These are phyloP conservation scores for Sceliomorpha sp. DNA, from an alignment of 2,888 invertebrate species.

Conservation along the genomic window DNA sequence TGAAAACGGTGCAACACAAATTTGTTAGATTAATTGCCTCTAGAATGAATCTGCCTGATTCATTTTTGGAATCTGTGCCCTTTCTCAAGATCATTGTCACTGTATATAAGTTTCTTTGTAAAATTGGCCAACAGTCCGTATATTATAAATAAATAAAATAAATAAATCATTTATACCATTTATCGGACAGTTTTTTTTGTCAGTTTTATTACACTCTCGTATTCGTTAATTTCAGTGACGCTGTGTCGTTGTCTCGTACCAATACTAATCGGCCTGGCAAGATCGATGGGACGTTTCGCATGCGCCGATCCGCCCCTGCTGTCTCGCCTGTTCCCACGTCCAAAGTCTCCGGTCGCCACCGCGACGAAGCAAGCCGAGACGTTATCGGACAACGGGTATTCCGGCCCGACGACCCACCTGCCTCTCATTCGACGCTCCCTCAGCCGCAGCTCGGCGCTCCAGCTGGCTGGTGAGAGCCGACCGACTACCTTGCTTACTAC, in stretches of 20 bases:
- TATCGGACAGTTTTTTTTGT: too few species aligned
- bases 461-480: slow-evolving; percentile 79
- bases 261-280: slow-evolving; percentile 90
- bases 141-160: too few species aligned
- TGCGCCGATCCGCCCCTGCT: slow-evolving; percentile 90
- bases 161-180: too few species aligned
- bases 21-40: too few species aligned
- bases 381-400: slow-evolving; percentile 82
- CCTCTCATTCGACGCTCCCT: slow-evolving; percentile 95
- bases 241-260: slow-evolving; percentile 93
- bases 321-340: slow-evolving; percentile 91
- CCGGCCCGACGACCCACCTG: slow-evolving; percentile 88
- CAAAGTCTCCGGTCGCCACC: slow-evolving; percentile 83
- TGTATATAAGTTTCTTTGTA: too few species aligned
- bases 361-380: slow-evolving; percentile 67
- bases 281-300: slow-evolving; percentile 95
- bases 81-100: too few species aligned
- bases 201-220: too few species aligned
- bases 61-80: too few species aligned
- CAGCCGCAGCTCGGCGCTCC: slow-evolving; percentile 90
- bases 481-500: slow-evolving; percentile 62
- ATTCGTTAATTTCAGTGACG: too few species aligned
- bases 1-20: too few species aligned
- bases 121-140: too few species aligned
- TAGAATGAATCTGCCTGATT: too few species aligned